These are phyloP conservation scores for Sparus aurata DNA, from an alignment of 2,797 vertebrate species.

Conservation along the genomic window DNA sequence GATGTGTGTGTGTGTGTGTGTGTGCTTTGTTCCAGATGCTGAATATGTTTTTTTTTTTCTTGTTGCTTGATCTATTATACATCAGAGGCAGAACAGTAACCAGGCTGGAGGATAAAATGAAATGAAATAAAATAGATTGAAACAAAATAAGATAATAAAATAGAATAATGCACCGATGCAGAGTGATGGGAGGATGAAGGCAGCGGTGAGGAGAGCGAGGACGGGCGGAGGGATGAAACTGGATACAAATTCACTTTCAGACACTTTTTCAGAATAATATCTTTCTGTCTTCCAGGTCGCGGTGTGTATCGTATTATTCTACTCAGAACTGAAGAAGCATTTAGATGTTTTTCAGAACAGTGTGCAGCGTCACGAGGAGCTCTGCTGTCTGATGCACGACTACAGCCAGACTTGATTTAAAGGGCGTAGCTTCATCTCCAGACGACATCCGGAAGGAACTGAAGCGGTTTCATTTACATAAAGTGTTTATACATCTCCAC, in stretches of 20 bases:
- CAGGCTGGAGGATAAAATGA: conserved; percentile 6
- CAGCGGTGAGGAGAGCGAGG: background rate
- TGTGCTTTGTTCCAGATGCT: background rate
- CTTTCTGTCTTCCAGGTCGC: too few species aligned
- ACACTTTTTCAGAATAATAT: background rate
- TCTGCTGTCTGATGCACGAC: background rate
- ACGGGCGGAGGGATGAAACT: background rate
- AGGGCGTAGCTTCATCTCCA: background rate
- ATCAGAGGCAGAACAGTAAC: conserved; percentile 35
- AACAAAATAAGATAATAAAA: background rate
- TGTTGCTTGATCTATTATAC: conserved; percentile 47
- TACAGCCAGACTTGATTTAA: background rate
- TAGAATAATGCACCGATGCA: background rate
- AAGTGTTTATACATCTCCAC: background rate
- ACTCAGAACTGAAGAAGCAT: too few species aligned
- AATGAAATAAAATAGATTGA: too few species aligned
- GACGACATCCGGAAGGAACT: background rate
- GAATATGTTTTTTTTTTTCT: background rate
- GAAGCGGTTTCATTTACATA: background rate
- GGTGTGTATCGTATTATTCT: too few species aligned
- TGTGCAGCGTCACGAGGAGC: background rate
- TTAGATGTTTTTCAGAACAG: too few species aligned
- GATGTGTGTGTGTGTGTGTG: conserved; percentile 5
- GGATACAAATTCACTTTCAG: background rate
- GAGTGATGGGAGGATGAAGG: background rate